These are phyloP conservation scores for Menura novaehollandiae DNA, from an alignment of 2,113 vertebrate species.

Conservation along the genomic window DNA sequence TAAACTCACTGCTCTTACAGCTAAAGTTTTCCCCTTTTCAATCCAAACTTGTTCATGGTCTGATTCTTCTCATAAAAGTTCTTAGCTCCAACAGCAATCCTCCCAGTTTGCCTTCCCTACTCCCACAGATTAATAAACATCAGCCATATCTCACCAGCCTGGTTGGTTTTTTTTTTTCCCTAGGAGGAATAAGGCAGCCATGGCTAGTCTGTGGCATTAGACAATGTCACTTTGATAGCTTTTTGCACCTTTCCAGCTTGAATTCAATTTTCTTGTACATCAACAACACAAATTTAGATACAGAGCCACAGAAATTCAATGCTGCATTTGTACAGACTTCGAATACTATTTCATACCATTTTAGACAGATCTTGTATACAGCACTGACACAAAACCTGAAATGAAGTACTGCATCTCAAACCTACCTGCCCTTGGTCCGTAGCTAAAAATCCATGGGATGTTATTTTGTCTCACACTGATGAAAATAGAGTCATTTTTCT, in stretches of 20 bases:
- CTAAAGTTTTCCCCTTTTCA: not conserved
- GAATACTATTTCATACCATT: not conserved
- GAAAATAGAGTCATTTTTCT: not conserved
- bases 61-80: not conserved
- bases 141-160: not conserved
- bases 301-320: not conserved
- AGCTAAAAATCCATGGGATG: not conserved
- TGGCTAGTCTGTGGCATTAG: not conserved
- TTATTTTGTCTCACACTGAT: not conserved
- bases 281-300: not conserved
- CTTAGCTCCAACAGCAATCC: not conserved
- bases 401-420: not conserved
- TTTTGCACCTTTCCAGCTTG: not conserved
- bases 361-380: not conserved
- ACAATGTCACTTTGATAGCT: not conserved
- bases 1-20: not conserved
- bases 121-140: not conserved
- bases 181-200: not conserved
- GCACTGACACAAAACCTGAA: not conserved
- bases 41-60: not conserved
- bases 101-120: not conserved
- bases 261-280: conserved; percentile 2
- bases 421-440: not conserved
- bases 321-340: not conserved
- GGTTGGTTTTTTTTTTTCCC: not conserved